Evolutionary conservation across 1,140 invertebrate species (phyloP), one percentile per base, ranked within the genome.

Genomic region (Pygmarrhopalites habei): DNA sequence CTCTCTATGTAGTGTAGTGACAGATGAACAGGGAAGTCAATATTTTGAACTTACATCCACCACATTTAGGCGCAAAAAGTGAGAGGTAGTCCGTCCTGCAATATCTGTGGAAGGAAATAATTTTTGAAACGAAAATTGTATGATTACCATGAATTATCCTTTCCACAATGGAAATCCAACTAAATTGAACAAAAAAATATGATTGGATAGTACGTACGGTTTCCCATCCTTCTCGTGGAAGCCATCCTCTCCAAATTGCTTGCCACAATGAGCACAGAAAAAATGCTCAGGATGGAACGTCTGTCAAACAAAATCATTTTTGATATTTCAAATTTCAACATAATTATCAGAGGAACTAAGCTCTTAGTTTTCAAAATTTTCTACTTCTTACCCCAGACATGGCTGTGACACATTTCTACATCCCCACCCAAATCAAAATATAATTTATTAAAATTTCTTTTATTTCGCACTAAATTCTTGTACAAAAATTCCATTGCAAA

Each of bases 251-350:
- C 93, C 94, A 73, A 98, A 97, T 74, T 92, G 91, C 75, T 93
- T 90, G 51, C 93, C 93, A 77, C 96, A 98, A 73, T 97, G 92
- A 46, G 92, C 92, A 79, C 97, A 99, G 80, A 97, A 95, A 82
- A 99, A 99, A 79, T 98, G 95, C 76, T 99, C 95, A 64, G 94
- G 95, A 77, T 99, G 97, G n/a, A n/a, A n/a, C n/a, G n/a, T n/a
- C n/a, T n/a, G n/a, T n/a, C n/a, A n/a, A n/a, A 94, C 95, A 99
- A 49, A n/a, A n/a, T n/a, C n/a, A n/a, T n/a, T n/a, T n/a, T 95
- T 98, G 76, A 93, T 94, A 74, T 97, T 94, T 74, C 99, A 78
- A 1, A 95, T 96, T 0, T 94, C 98, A 35, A 99, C 92, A 78
- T 95, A 98, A 93, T 98, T 98, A 93, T 97, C 79, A 43, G 82